Base-by-base conservation (phyloP, 2,113 vertebrate genomes). In the Phoenicopterus ruber region DNA sequence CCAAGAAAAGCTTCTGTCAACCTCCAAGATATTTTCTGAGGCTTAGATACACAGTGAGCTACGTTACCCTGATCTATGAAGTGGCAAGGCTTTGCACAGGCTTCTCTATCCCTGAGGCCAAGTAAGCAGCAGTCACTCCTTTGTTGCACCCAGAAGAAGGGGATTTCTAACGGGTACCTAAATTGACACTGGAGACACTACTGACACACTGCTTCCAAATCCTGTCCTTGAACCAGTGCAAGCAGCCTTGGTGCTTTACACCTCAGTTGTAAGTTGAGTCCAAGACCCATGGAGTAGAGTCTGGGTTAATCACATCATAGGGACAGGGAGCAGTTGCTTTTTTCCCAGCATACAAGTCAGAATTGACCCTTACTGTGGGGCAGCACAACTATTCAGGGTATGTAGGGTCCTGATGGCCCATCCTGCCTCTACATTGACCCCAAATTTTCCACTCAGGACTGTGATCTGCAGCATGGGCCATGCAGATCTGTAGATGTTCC, bases 1-100 rank as follows among this genome's bases (percentile, higher is more conserved):
- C 24, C 80, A 84, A 80, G 46, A 91, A 96, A 94, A 95, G 74
- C 59, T 82, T 86, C 80, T 79, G 57, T 71, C 65, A 96, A 71
- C 77, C 77, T 92, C 72, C 77, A 77, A 95, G 81, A 49, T 19
- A 42, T 81, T 89, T 91, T 83, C 54, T 74, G 69, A 88, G 61
- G 81, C 65, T 96, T 84, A 94, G 55, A 54, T 59, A 65, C 28
- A n/a, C 25, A 36, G 54, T 29, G 28, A 93, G 54, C 26, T 32
- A 11, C 0, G 4, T 40, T 69, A 86, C 20, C 44, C 52, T 82
- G 61, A 74, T 84, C 49, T 78, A 63, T 18, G 72, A 36, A 91
- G 32, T 1, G 1, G 55, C 32, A 63, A 70, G 92, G 32, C 29
- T 67, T 86, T 70, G 49, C 31, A 58, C 26, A 89, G 65, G 36